These are phyloP conservation scores for Meteorus sp. DNA, from an alignment of 1,140 invertebrate genomes.

Conservation along the genomic window DNA sequence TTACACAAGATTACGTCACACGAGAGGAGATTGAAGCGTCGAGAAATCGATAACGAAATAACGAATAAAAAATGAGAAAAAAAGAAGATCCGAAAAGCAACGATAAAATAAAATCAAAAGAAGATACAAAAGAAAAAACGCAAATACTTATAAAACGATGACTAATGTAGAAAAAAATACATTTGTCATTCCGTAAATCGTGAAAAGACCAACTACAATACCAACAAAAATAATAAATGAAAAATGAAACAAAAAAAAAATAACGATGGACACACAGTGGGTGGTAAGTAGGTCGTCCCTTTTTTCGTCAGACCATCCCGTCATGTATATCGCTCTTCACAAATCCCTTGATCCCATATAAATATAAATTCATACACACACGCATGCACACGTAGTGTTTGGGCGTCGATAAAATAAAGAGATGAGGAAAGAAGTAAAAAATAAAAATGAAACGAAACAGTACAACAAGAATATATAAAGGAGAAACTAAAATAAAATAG, in stretches of 20 bases:
- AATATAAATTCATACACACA: too few species aligned
- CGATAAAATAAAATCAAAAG: too few species aligned
- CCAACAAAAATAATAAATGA: too few species aligned
- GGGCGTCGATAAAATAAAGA: too few species aligned
- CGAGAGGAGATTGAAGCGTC: not conserved
- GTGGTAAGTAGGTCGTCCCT: constrained; percentile 16
- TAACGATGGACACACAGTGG: not conserved
- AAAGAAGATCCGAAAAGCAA: not conserved
- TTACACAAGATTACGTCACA: constrained; percentile 24
- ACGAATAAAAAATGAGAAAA: not conserved
- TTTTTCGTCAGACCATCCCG: constrained; percentile 18
- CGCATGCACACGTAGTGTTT: too few species aligned
- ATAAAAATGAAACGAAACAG: not conserved
- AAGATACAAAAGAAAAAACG: not conserved
- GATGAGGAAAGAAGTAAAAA: not conserved
- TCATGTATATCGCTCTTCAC: not conserved
- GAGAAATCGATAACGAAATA: not conserved
- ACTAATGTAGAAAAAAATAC: too few species aligned
- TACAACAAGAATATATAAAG: not conserved
- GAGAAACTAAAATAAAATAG: too few species aligned
- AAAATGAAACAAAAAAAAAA: not conserved
- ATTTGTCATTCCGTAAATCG: not conserved
- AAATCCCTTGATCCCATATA: not conserved
- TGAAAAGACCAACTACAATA: too few species aligned
- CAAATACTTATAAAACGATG: too few species aligned